A percentile compares a stretch with the other conserved stretches of the same genome.
These are phyloP conservation scores for Macrotis lagotis DNA, from an alignment of 2,113 vertebrate genomes.

Conservation along the genomic window DNA sequence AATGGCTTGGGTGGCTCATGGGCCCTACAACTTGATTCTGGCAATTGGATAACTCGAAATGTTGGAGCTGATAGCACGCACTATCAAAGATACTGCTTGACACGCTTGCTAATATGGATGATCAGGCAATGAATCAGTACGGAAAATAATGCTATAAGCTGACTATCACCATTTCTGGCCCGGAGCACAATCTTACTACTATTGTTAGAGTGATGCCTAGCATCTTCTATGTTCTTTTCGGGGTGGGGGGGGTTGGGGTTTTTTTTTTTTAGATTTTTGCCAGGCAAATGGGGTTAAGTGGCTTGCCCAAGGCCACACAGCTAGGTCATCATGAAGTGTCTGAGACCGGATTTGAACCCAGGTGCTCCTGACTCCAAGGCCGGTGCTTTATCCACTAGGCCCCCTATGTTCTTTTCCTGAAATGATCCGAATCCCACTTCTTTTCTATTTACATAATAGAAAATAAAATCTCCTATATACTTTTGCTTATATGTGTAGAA, in stretches of 20 bases:
- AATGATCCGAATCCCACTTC: slow-evolving; percentile 35
- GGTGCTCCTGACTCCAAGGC: too few species aligned
- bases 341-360: too few species aligned
- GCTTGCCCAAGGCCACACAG: too few species aligned
- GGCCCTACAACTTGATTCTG: slow-evolving; percentile 75
- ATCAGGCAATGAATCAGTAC: slow-evolving; percentile 97
- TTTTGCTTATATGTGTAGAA: background rate
- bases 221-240: slow-evolving; percentile 48
- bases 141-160: slow-evolving; percentile 88
- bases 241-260: too few species aligned
- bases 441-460: slow-evolving; percentile 43
- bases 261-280: too few species aligned
- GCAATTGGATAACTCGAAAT: slow-evolving; percentile 83
- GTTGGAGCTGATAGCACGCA: slow-evolving; percentile 85
- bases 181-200: slow-evolving; percentile 27
- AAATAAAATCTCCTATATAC: background rate
- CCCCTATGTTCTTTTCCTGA: slow-evolving; percentile 55
- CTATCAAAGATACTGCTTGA: slow-evolving; percentile 83
- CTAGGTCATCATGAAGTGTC: too few species aligned
- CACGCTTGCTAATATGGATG: slow-evolving; percentile 88
- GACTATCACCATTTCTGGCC: slow-evolving; percentile 55
- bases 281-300: too few species aligned
- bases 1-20: slow-evolving; percentile 71
- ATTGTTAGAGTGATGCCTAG: slow-evolving; percentile 51
- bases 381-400: too few species aligned